Evolutionary conservation across 1,140 invertebrate species (phyloP).

Genomic region (Phymastichus coffea): DNA sequence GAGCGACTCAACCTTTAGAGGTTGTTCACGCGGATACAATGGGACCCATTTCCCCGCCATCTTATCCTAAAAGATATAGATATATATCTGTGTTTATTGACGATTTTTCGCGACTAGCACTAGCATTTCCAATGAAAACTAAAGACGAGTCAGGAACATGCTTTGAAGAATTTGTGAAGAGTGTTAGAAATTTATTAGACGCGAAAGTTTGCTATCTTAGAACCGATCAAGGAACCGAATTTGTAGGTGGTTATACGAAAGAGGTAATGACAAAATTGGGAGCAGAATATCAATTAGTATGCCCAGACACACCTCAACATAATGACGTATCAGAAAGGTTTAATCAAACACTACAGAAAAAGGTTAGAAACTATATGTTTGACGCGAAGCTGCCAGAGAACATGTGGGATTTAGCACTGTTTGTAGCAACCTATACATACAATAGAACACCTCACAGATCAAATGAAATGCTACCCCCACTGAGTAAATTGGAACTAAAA

Average conservation of each 20-base stretch:
- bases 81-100: background rate
- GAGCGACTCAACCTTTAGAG: background rate
- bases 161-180: no score
- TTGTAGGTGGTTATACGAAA: background rate
- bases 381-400: background rate
- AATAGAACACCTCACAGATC: background rate
- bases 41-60: background rate
- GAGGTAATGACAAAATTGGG: background rate
- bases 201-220: background rate
- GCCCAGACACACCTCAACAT: slow-evolving; percentile 11
- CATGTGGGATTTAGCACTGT: background rate
- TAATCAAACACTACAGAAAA: slow-evolving; percentile 35
- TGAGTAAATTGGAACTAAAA: background rate
- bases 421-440: background rate
- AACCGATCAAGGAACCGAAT: slow-evolving; percentile 19
- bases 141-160: no score
- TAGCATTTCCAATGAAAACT: background rate
- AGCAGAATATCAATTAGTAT: slow-evolving; percentile 1
- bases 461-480: background rate
- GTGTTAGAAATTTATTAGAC: no score
- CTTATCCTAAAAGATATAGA: background rate
- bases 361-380: slow-evolving; percentile 19
- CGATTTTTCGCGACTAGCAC: background rate
- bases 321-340: slow-evolving; percentile 25
- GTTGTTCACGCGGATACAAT: background rate